A percentile compares a stretch with the other conserved stretches of the same genome.
Conservation (phyloP, 2,888 invertebrate species). For the Ischnus inquisitorius region DNA sequence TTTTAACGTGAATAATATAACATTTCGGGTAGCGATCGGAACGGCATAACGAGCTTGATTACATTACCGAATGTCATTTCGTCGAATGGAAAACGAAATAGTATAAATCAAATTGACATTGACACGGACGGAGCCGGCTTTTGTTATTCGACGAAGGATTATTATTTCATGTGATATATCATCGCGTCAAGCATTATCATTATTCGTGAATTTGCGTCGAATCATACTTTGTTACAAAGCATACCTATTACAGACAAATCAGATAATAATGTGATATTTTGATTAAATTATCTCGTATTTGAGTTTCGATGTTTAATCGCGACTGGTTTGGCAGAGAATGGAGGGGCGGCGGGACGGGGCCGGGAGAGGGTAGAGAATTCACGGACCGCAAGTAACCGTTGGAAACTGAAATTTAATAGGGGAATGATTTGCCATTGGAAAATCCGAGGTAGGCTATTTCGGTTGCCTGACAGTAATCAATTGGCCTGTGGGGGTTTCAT, state of each 20-base stretch:
- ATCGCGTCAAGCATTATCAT: neutral
- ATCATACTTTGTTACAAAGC: constrained; percentile 3
- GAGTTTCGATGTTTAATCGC: constrained; percentile 14
- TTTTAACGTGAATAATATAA: constrained; percentile 8
- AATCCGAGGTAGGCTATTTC: constrained; percentile 11
- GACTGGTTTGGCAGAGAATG: neutral
- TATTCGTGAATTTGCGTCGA: neutral
- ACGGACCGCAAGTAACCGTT: neutral
- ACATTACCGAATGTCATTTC: neutral
- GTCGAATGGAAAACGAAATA: neutral
- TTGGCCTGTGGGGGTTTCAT: constrained; percentile 31
- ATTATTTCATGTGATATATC: neutral
- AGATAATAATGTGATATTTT: constrained; percentile 13
- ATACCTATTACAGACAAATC: neutral
- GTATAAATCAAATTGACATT: constrained; percentile 11
- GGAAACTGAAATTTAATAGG: constrained; percentile 6
- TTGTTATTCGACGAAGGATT: neutral
- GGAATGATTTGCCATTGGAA: constrained; percentile 4
- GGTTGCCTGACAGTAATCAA: constrained; percentile 40
- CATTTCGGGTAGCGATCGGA: neutral
- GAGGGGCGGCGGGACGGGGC: too few species aligned
- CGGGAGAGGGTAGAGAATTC: too few species aligned
- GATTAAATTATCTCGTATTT: neutral
- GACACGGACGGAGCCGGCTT: neutral
- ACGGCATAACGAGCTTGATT: neutral